Evolutionary conservation across 2,113 vertebrate species (phyloP).

Genomic region (Channa maculata): DNA sequence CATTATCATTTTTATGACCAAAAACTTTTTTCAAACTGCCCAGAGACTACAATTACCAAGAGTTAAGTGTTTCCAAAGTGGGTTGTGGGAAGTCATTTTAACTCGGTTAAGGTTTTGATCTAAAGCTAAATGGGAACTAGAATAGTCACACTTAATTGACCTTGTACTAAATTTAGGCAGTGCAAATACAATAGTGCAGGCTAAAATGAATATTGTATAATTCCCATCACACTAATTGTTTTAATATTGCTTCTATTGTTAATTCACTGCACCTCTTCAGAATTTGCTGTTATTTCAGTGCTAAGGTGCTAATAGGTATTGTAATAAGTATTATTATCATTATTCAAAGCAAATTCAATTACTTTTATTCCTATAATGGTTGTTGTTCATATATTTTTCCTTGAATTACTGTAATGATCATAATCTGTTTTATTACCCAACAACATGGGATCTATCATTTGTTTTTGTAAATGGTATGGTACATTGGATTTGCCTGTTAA

Average conservation of each 20-base stretch:
- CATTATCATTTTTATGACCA: not conserved
- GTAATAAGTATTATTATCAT: too few species aligned
- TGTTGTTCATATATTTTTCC: not conserved
- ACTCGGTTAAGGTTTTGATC: too few species aligned
- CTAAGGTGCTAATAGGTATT: too few species aligned
- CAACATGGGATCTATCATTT: constrained; percentile 2
- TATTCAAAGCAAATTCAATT: not conserved
- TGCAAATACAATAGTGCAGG: not conserved
- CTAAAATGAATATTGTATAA: not conserved
- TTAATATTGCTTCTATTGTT: not conserved
- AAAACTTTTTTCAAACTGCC: not conserved
- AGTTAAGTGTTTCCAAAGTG: not conserved
- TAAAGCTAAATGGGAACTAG: too few species aligned
- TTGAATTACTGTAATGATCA: not conserved
- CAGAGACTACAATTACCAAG: too few species aligned
- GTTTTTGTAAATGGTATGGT: constrained; percentile 47
- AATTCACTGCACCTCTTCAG: not conserved
- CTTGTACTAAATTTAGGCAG: not conserved
- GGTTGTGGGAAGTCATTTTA: not conserved
- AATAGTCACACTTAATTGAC: too few species aligned
- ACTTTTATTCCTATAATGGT: not conserved
- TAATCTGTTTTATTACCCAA: constrained; percentile 26
- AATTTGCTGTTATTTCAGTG: too few species aligned
- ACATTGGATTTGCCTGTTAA: constrained; percentile 60
- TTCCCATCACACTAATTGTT: not conserved